Conservation (phyloP, 92 coral and sea anemone genomes). For the Porites lobata region DNA sequence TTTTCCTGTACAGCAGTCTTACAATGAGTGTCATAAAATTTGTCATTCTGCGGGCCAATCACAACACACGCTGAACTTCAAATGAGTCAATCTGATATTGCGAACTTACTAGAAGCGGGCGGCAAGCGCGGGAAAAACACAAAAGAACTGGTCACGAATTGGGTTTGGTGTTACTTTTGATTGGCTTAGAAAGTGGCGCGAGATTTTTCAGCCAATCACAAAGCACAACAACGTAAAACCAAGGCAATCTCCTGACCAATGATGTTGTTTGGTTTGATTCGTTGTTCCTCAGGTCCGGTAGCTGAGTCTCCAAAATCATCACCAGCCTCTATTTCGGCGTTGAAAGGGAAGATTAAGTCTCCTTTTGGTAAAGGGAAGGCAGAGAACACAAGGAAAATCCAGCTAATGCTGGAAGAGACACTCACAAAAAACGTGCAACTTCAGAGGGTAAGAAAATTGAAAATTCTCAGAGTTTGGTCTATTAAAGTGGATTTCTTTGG, state of each 20-base stretch:
- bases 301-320: constrained; percentile 83
- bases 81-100: too few species aligned
- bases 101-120: too few species aligned
- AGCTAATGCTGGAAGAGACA: constrained; percentile 97
- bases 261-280: not conserved
- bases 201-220: too few species aligned
- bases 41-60: too few species aligned
- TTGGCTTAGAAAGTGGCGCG: too few species aligned
- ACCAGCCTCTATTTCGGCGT: constrained; percentile 66
- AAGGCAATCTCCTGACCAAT: not conserved
- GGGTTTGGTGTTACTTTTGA: too few species aligned
- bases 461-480: not conserved
- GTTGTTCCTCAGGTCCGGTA: constrained; percentile 63
- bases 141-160: too few species aligned
- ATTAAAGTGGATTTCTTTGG: constrained; percentile 58
- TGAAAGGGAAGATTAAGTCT: constrained; percentile 86
- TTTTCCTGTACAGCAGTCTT: too few species aligned
- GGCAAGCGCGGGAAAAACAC: too few species aligned
- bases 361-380: constrained; percentile 81
- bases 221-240: too few species aligned
- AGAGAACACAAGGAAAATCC: constrained; percentile 79
- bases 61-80: too few species aligned
- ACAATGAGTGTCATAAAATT: too few species aligned
- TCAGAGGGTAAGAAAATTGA: constrained; percentile 71
- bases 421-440: constrained; percentile 94